A percentile compares a stretch with the other conserved stretches of the same genome.
Conservation (phyloP, 2,113 vertebrate species). For the Hipposideros armiger region DNA sequence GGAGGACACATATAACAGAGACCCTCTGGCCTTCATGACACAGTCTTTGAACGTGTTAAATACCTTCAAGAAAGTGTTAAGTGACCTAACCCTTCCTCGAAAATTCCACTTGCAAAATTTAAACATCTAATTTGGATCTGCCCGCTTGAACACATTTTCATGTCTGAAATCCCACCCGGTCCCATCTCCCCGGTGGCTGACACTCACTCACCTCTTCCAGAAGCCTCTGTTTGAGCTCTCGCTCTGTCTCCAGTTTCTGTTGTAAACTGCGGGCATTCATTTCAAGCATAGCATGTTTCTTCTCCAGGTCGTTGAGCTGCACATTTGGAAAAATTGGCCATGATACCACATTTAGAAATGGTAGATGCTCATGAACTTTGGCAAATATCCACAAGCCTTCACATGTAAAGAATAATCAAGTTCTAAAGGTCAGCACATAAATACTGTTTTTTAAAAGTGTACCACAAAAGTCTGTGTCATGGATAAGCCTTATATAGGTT, state of each 20-base stretch:
- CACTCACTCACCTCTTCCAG: conserved; percentile 94
- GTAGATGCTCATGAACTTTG: not conserved
- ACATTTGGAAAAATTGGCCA: conserved; percentile 45
- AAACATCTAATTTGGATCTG: not conserved
- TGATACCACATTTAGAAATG: not conserved
- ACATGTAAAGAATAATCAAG: conserved; percentile 12
- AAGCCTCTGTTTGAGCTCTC: conserved; percentile 97
- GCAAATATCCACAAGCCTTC: not conserved
- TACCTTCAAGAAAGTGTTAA: not conserved
- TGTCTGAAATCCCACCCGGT: not conserved
- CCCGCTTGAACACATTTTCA: not conserved
- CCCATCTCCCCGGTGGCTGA: not conserved
- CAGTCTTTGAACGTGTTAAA: not conserved
- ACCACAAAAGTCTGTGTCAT: not conserved
- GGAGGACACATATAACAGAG: not conserved
- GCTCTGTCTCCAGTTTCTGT: conserved; percentile 97
- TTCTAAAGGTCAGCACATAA: conserved; percentile 21
- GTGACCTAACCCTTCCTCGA: not conserved
- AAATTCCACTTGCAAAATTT: not conserved
- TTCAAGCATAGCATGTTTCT: conserved; percentile 99
- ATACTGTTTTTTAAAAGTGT: not conserved
- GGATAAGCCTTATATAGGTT: not conserved
- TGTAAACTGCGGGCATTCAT: conserved; percentile 98
- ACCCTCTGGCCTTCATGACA: not conserved
- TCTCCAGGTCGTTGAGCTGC: conserved; percentile 97